Base-by-base conservation (phyloP, 2,797 vertebrate species). In the Oophaga sylvatica region DNA sequence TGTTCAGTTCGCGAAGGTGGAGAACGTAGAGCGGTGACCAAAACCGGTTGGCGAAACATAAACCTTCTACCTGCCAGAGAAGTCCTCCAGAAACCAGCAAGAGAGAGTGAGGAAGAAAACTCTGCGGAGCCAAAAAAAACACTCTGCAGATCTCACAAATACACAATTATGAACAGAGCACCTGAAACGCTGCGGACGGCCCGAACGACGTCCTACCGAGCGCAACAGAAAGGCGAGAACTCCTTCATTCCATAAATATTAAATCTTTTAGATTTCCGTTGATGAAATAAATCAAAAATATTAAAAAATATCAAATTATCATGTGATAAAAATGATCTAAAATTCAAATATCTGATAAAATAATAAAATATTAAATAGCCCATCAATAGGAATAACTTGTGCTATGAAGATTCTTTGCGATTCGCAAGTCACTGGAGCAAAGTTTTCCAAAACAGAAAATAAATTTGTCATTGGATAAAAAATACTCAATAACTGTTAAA, bases 61-160 rank as follows among this genome's bases (percentile, higher is more conserved):
- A 76, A 75, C 35, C 83, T 63, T 31, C 31, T 31, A 73, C 48
- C 31, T 48, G 70, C 71, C 22, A 63, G 35, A 73, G 41, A 84
- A 35, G 31, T 48, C 29, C 70, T 76, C 29, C 35, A 45, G 59
- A 77, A 76, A n/a, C 45, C 35, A 4, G 35, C 35, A 20, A 26
- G 26, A 22, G 31, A n/a, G 19, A 26, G 56, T 15, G 56, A 53
- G 31, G n/a, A 8, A 35, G 20, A 77, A 59, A 70, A 17, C 7
- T 53, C 26, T 57, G 20, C 13, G 19, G 75, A 77, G 86, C 86
- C 80, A 87, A 87, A 48, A 87, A 48, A 83, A 87, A 87, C 41
- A 75, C 86, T 87, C 77, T 60, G 82, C 65, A 87, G 45, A 41
- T 57, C 48, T 45, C 59, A 53, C 59, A 63, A 80, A 67, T 65